phyloP scores from a whole-genome alignment of 2,113 vertebrate species.

The Malurus cyaneus region DNA sequence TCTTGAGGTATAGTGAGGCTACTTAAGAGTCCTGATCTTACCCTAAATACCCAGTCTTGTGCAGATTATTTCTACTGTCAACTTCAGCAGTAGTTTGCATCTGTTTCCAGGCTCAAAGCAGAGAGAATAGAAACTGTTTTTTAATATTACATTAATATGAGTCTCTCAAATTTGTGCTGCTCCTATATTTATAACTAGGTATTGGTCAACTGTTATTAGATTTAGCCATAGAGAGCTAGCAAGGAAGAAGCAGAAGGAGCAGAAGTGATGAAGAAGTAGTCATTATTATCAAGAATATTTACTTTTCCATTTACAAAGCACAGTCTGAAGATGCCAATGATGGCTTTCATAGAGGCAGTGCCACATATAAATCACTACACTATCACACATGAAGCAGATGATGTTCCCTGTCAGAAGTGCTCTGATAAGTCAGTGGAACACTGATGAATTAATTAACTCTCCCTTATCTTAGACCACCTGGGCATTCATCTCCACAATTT shows the following conservation, averaged over 20 bases:
- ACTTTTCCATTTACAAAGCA: neutral
- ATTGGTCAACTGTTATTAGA: neutral
- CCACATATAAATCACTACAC: neutral
- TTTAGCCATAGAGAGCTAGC: neutral
- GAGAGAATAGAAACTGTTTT: neutral
- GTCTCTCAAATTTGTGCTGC: neutral
- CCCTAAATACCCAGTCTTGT: neutral
- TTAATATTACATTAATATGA: neutral
- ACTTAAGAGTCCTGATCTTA: neutral
- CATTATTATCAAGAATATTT: neutral
- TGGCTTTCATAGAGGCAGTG: neutral
- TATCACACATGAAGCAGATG: neutral
- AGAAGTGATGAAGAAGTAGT: neutral
- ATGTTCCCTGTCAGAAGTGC: neutral
- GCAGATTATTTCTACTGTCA: neutral
- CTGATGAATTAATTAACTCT: neutral
- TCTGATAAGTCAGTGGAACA: neutral
- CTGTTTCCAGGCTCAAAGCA: neutral
- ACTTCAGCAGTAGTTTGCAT: neutral
- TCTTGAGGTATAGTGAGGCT: neutral
- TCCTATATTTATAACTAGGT: neutral
- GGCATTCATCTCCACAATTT: neutral
- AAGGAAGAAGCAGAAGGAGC: neutral
- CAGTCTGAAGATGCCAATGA: neutral
- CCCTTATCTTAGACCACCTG: neutral